These are phyloP conservation scores for Ostrea edulis DNA, from an alignment of 1,140 invertebrate genomes.

Conservation along the genomic window DNA sequence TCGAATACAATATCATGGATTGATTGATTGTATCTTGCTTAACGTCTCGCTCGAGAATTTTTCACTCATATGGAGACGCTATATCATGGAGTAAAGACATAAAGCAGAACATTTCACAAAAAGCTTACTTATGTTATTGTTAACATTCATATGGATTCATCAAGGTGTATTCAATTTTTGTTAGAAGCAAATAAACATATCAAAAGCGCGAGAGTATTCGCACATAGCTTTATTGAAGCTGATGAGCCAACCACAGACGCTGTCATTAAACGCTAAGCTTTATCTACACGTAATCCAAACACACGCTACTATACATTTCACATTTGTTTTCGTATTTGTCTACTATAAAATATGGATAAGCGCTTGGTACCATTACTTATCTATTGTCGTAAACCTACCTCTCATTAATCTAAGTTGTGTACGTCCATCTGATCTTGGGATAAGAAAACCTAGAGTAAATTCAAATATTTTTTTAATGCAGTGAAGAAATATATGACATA, in stretches of 20 bases:
- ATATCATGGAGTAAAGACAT: too few relatives aligned
- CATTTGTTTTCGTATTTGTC: not conserved
- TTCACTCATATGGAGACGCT: not conserved
- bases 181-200: too few relatives aligned
- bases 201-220: not conserved
- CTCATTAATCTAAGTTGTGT: constrained; percentile 54
- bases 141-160: too few relatives aligned
- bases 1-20: too few relatives aligned
- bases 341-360: not conserved
- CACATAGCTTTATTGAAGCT: not conserved
- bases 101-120: too few relatives aligned
- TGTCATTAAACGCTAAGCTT: not conserved
- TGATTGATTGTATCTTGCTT: too few relatives aligned
- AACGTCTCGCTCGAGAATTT: too few relatives aligned
- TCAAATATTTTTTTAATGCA: not conserved
- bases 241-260: not conserved
- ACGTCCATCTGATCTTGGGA: constrained; percentile 49
- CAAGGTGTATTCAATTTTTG: too few relatives aligned
- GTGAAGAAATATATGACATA: not conserved
- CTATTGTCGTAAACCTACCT: constrained; percentile 18
- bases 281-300: not conserved
- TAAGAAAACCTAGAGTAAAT: constrained; percentile 50
- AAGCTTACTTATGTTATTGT: too few relatives aligned
- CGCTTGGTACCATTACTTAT: not conserved
- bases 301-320: not conserved